phyloP scores from a whole-genome alignment of 2,888 invertebrate genomes.

The Ormyrus nitidulus region DNA sequence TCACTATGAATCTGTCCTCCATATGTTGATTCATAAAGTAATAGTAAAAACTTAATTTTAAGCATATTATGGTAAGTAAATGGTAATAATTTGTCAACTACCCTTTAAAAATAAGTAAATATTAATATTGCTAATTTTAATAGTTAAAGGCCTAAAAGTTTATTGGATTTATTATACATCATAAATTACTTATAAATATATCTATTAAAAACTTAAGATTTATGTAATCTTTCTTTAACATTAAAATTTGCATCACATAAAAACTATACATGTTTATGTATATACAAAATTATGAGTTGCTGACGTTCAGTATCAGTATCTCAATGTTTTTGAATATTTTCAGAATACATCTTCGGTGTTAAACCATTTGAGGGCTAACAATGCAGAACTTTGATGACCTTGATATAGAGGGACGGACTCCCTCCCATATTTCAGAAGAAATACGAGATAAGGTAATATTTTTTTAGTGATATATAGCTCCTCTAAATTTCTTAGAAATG shows the following conservation, averaged over 20 bases:
- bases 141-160: neutral
- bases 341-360: constrained; percentile 61
- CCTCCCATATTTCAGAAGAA: constrained; percentile 71
- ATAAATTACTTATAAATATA: neutral
- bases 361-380: constrained; percentile 55
- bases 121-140: constrained; percentile 40
- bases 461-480: constrained; percentile 50
- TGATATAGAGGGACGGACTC: constrained; percentile 74
- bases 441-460: constrained; percentile 73
- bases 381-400: constrained; percentile 75
- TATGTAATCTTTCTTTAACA: constrained; percentile 12
- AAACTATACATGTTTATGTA: neutral
- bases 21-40: constrained; percentile 7
- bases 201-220: too few species aligned
- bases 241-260: constrained; percentile 45
- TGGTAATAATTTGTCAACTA: constrained; percentile 52
- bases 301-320: constrained; percentile 29
- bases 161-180: neutral
- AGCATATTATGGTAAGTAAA: constrained; percentile 54
- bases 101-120: constrained; percentile 2
- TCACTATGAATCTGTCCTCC: neutral
- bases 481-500: constrained; percentile 43
- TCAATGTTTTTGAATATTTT: constrained; percentile 60
- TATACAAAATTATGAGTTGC: constrained; percentile 27
- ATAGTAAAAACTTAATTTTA: constrained; percentile 39